Conservation (phyloP, 2,888 invertebrate genomes). For the Campopleginae sp. region DNA sequence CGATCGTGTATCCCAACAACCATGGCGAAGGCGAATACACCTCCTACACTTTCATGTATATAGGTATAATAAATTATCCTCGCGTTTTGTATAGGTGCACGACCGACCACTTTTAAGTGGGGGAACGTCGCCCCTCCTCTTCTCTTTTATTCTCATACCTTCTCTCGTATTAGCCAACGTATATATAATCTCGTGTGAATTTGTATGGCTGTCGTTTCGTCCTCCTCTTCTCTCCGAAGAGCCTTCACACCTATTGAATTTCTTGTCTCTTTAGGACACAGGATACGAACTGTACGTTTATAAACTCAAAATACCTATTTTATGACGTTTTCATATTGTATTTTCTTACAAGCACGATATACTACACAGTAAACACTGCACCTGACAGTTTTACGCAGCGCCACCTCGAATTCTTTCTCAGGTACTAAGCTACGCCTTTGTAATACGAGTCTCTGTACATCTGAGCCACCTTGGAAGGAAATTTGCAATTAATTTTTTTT, state of each 20-base stretch:
- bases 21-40: slow-evolving; percentile 35
- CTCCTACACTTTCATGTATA: slow-evolving; percentile 22
- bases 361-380: neutral
- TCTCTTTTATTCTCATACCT: slow-evolving; percentile 11
- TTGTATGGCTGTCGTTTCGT: slow-evolving; percentile 7
- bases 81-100: slow-evolving; percentile 29
- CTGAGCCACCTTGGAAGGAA: neutral
- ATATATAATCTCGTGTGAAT: slow-evolving; percentile 1
- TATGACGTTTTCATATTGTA: neutral
- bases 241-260: slow-evolving; percentile 6
- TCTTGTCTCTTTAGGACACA: neutral
- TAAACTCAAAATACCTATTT: neutral
- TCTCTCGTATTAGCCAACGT: neutral
- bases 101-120: slow-evolving; percentile 5
- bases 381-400: neutral
- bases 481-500: neutral
- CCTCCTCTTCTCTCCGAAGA: neutral
- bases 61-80: slow-evolving; percentile 27
- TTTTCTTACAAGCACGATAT: neutral
- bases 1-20: slow-evolving; percentile 11
- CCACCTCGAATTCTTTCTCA: neutral
- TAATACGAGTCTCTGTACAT: neutral
- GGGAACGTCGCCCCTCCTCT: neutral
- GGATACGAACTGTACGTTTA: slow-evolving; percentile 2
- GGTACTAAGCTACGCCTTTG: neutral